Conservation (phyloP, 2,797 vertebrate genomes). For the Adrianichthys oophorus region DNA sequence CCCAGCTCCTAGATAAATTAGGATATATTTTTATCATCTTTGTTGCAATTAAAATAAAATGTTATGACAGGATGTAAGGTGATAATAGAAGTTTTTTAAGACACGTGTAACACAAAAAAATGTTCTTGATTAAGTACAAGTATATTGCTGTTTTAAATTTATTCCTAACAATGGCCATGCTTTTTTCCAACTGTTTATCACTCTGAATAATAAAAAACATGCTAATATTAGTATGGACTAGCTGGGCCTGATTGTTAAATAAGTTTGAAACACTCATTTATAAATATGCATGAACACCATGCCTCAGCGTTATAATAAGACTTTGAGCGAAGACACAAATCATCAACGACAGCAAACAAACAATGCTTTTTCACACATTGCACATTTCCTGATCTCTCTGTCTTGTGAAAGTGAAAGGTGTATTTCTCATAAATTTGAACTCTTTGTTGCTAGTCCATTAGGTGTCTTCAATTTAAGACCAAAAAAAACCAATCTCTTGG, state of each 20-base stretch:
- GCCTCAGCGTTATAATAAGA: constrained; percentile 52
- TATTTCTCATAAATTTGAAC: too few species aligned
- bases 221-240: constrained; percentile 49
- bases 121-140: too few species aligned
- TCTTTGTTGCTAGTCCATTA: too few species aligned
- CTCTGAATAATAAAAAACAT: constrained; percentile 29
- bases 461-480: neutral
- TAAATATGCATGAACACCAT: constrained; percentile 15
- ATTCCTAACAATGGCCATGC: constrained; percentile 13
- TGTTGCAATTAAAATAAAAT: too few species aligned
- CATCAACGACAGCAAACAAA: constrained; percentile 65
- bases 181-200: constrained; percentile 28
- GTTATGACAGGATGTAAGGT: too few species aligned
- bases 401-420: constrained; percentile 14
- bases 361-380: constrained; percentile 53
- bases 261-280: constrained; percentile 39
- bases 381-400: constrained; percentile 51
- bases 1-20: too few species aligned
- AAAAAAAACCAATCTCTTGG: neutral
- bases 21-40: too few species aligned
- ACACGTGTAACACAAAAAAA: too few species aligned
- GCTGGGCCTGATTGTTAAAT: constrained; percentile 62
- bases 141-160: neutral
- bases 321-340: constrained; percentile 55
- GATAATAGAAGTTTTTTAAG: too few species aligned